Evolutionary conservation across 2,888 invertebrate species (phyloP).

Genomic region (Ptilodon capucinus): DNA sequence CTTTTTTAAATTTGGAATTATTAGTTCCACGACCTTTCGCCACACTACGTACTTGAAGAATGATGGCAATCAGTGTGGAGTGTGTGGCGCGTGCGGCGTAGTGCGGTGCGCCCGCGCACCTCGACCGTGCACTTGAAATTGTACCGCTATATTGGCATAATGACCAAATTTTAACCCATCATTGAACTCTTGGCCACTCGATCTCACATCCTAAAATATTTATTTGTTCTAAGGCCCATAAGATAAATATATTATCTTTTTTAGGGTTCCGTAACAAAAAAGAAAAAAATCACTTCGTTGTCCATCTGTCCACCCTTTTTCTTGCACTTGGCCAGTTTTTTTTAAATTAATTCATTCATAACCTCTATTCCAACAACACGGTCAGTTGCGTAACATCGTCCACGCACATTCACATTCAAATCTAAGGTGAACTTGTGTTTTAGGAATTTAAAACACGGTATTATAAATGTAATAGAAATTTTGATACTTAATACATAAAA

Average conservation of each 20-base stretch:
- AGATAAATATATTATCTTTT: no score
- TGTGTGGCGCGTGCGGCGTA: conserved; percentile 13
- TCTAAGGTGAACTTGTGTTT: not conserved
- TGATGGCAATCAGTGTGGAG: conserved; percentile 49
- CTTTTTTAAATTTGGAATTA: not conserved
- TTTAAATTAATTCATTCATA: no score
- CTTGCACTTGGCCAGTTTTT: no score
- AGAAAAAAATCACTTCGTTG: no score
- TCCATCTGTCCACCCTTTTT: no score
- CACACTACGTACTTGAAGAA: conserved; percentile 42
- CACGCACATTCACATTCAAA: conserved; percentile 10
- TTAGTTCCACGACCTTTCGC: conserved; percentile 34
- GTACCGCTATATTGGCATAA: conserved; percentile 69
- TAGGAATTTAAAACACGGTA: no score
- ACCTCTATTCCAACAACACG: not conserved
- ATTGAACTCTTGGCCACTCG: conserved; percentile 5
- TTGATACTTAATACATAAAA: no score
- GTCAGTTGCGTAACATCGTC: not conserved
- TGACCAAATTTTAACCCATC: conserved; percentile 40
- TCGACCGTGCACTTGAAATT: conserved; percentile 67
- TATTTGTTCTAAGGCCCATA: no score
- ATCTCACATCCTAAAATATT: not conserved
- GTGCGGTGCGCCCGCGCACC: conserved; percentile 33
- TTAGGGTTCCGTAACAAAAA: no score
- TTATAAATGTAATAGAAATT: no score